A percentile compares a stretch with the other conserved stretches of the same genome.
These are phyloP conservation scores for Myxocyprinus asiaticus DNA, from an alignment of 2,113 vertebrate genomes.

Conservation along the genomic window DNA sequence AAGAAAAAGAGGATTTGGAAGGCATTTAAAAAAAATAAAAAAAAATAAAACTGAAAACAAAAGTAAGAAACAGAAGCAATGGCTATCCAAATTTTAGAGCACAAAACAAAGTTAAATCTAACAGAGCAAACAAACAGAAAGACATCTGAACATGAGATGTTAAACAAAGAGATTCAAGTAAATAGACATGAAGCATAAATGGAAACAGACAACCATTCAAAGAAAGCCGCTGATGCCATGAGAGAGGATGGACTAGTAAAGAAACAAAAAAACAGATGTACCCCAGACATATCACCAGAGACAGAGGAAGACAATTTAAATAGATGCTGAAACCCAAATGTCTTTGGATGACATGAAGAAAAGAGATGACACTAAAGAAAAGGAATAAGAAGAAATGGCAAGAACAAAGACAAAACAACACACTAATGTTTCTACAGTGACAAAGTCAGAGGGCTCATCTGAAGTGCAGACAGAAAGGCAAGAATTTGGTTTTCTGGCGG, in stretches of 20 bases:
- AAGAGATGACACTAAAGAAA: background rate
- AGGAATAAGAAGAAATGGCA: background rate
- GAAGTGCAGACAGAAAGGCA: background rate
- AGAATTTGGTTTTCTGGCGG: background rate
- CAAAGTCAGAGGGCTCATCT: background rate
- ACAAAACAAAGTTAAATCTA: too few relatives aligned
- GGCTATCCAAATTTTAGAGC: too few relatives aligned
- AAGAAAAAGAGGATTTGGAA: background rate
- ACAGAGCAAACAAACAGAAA: too few relatives aligned
- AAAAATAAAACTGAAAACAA: too few relatives aligned
- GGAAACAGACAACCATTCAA: background rate
- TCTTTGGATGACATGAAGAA: background rate
- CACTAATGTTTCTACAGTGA: background rate
- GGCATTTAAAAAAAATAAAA: too few relatives aligned
- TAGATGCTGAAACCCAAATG: constrained; percentile 41
- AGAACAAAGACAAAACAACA: background rate
- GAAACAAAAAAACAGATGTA: constrained; percentile 5
- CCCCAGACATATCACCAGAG: background rate
- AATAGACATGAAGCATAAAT: constrained; percentile 1
- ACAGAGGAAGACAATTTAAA: background rate
- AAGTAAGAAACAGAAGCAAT: too few relatives aligned
- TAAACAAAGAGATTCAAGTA: constrained; percentile 11
- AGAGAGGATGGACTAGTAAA: background rate
- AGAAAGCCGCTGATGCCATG: background rate
- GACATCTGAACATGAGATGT: too few relatives aligned